Percentiles rank a stretch among this genome's conserved stretches.
phyloP scores from a whole-genome alignment of 2,797 vertebrate species.

The Platyrinchus mystaceus region DNA sequence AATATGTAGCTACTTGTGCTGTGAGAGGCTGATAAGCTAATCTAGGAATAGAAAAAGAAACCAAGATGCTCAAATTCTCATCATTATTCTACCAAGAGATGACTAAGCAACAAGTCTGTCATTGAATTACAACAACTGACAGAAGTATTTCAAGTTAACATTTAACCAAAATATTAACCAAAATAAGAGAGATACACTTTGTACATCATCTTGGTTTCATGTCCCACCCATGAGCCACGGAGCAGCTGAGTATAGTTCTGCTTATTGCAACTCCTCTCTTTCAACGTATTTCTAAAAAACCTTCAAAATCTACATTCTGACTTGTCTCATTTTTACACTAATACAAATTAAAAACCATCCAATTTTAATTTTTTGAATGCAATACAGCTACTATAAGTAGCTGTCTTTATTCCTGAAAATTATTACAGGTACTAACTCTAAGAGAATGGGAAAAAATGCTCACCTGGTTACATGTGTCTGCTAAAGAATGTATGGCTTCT shows the following conservation, averaged over 20 bases:
- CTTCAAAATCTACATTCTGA: background rate
- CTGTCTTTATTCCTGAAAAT: background rate
- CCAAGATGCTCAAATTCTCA: background rate
- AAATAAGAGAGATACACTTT: background rate
- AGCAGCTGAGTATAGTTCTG: background rate
- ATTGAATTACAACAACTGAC: background rate
- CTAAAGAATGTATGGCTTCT: conserved; percentile 96
- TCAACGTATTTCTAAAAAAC: background rate
- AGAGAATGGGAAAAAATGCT: conserved; percentile 4
- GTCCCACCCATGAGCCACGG: background rate
- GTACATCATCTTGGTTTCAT: background rate
- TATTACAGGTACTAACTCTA: background rate
- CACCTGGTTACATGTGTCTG: conserved; percentile 97
- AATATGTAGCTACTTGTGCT: background rate
- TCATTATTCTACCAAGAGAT: background rate
- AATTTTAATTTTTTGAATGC: background rate
- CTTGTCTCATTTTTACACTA: background rate
- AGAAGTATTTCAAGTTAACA: background rate
- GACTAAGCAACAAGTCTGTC: background rate
- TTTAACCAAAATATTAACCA: background rate
- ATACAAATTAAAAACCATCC: background rate
- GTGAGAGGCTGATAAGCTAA: background rate
- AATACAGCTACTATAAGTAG: background rate
- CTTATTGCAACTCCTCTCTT: background rate
- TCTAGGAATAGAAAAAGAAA: background rate